phyloP scores from a whole-genome alignment of 2,797 vertebrate genomes.

The Fringilla coelebs region DNA sequence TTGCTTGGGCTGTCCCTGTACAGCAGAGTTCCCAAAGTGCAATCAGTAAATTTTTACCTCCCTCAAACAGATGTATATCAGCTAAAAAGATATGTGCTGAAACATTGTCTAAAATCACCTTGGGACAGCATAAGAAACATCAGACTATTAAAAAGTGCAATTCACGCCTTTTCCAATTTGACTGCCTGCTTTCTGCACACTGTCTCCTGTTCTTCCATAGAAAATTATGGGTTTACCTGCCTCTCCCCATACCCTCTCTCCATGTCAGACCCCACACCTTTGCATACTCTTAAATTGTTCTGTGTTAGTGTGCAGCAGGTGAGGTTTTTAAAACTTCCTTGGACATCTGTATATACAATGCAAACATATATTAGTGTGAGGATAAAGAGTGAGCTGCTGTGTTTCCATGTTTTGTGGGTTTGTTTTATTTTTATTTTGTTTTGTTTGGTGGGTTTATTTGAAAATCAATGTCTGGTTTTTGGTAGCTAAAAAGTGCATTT shows the following conservation, averaged over 20 bases:
- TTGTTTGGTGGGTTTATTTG: not conserved
- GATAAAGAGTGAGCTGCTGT: not conserved
- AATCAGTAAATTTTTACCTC: not conserved
- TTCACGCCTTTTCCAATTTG: not conserved
- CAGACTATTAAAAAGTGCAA: not conserved
- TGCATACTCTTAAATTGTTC: rapidly evolving
- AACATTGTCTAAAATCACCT: not conserved
- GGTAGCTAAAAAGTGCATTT: not conserved
- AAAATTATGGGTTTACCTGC: not conserved
- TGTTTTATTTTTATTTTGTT: not conserved
- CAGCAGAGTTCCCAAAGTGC: not conserved
- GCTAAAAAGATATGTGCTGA: not conserved
- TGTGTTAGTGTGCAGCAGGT: rapidly evolving
- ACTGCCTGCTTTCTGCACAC: not conserved
- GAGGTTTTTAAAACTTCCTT: not conserved
- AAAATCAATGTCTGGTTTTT: not conserved
- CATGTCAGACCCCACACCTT: rapidly evolving
- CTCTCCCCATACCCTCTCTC: not conserved
- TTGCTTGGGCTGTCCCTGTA: not conserved
- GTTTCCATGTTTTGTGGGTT: not conserved
- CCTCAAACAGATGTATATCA: not conserved
- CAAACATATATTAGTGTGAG: not conserved
- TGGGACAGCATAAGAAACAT: not conserved
- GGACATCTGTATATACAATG: not conserved
- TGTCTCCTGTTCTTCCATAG: not conserved